A percentile compares a stretch with the other conserved stretches of the same genome.
These are phyloP conservation scores for Polypterus bichir DNA, from an alignment of 2,113 vertebrate species.

Conservation along the genomic window DNA sequence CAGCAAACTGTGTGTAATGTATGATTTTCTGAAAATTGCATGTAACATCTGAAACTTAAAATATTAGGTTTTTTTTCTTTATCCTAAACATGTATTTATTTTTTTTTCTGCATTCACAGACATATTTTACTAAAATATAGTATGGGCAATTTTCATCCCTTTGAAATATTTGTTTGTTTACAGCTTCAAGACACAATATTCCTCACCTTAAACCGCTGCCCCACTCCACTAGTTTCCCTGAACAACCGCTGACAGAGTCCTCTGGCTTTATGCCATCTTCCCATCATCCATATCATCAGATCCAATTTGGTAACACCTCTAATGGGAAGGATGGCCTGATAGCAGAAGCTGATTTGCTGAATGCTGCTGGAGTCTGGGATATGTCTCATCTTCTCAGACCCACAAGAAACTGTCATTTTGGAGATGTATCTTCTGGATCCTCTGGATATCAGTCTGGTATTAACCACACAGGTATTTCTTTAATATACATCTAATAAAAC, in stretches of 20 bases:
- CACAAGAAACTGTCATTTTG: constrained; percentile 27
- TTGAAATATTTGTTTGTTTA: constrained; percentile 12
- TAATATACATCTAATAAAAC: too few relatives aligned
- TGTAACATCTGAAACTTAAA: too few relatives aligned
- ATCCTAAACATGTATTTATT: not conserved
- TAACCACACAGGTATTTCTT: constrained; percentile 56
- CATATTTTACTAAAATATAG: too few relatives aligned
- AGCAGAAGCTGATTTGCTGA: constrained; percentile 28
- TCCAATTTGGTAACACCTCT: constrained; percentile 19
- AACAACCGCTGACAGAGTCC: constrained; percentile 25
- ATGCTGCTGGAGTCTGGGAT: constrained; percentile 40
- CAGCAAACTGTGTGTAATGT: too few relatives aligned
- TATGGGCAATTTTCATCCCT: too few relatives aligned
- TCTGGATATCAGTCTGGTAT: constrained; percentile 45
- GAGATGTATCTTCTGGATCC: constrained; percentile 48
- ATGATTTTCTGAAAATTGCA: too few relatives aligned
- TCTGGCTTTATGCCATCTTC: constrained; percentile 24
- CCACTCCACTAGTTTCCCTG: constrained; percentile 18
- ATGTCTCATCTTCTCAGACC: constrained; percentile 19
- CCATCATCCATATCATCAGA: constrained; percentile 29
- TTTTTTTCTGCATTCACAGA: not conserved
- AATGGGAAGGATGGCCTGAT: constrained; percentile 22
- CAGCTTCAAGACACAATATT: constrained; percentile 35
- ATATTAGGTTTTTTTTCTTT: not conserved
- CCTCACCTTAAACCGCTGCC: constrained; percentile 40